A percentile compares a stretch with the other conserved stretches of the same genome.
Conservation (phyloP, 2,113 vertebrate genomes). For the Chascanopsetta lugubris region DNA sequence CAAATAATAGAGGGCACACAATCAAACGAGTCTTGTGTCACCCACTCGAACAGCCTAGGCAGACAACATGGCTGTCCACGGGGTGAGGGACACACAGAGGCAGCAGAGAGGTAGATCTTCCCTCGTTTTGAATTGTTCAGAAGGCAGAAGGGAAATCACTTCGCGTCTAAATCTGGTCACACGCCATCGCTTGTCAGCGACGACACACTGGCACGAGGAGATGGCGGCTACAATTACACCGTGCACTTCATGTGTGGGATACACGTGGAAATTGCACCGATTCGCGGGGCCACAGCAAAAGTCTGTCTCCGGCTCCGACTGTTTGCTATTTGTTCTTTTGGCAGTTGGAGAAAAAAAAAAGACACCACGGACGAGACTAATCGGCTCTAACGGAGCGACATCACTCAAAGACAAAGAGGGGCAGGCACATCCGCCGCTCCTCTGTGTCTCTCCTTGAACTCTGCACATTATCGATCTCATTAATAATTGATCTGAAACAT, state of each 20-base stretch:
- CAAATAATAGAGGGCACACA: slow-evolving; percentile 60
- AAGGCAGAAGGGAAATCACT: slow-evolving; percentile 64
- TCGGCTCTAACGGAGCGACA: neutral
- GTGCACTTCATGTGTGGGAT: slow-evolving; percentile 19
- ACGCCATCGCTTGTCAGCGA: slow-evolving; percentile 8
- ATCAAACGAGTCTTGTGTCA: slow-evolving; percentile 55
- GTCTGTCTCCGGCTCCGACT: neutral
- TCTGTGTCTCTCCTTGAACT: neutral
- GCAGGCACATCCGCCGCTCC: neutral
- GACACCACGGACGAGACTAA: neutral
- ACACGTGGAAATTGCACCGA: slow-evolving; percentile 30
- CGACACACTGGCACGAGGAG: slow-evolving; percentile 40
- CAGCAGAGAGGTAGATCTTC: slow-evolving; percentile 77
- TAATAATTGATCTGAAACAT: neutral
- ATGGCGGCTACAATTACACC: slow-evolving; percentile 32
- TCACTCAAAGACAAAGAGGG: neutral
- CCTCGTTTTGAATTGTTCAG: slow-evolving; percentile 52
- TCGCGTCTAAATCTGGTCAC: slow-evolving; percentile 51
- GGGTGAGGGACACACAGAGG: slow-evolving; percentile 49
- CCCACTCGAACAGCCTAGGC: slow-evolving; percentile 57
- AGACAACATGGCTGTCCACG: slow-evolving; percentile 53
- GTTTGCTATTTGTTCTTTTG: neutral
- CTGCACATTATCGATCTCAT: neutral
- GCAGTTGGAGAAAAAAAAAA: neutral
- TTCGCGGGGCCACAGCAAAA: slow-evolving; percentile 15